Evolutionary conservation across 2,888 invertebrate species (phyloP).

Genomic region (Ceratothoa steindachneri): DNA sequence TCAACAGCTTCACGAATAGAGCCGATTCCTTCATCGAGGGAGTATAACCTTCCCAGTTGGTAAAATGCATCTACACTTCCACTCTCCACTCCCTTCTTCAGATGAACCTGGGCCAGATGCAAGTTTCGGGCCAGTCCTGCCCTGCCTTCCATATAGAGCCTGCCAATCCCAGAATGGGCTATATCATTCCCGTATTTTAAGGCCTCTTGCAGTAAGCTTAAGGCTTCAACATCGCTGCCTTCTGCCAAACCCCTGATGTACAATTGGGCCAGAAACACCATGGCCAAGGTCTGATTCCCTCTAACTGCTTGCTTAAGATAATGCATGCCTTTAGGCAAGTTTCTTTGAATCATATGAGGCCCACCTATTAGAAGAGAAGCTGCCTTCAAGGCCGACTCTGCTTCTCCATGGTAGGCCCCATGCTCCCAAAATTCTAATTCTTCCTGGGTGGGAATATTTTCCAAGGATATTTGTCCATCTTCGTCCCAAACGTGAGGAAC

Average conservation of each 20-base stretch:
- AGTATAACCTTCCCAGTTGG: constrained; percentile 23
- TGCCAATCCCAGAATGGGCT: constrained; percentile 27
- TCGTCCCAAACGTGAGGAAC: constrained; percentile 23
- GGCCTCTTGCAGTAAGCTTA: constrained; percentile 22
- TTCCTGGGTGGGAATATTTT: constrained; percentile 21
- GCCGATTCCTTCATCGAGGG: background rate
- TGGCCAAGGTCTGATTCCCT: constrained; percentile 23
- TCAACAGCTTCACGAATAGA: constrained; percentile 5
- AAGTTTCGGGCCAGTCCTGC: constrained; percentile 18
- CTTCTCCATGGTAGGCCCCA: constrained; percentile 17
- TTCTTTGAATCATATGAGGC: constrained; percentile 6
- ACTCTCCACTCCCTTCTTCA: constrained; percentile 19
- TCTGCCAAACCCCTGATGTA: constrained; percentile 3
- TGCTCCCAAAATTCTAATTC: constrained; percentile 27
- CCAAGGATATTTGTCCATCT: constrained; percentile 9
- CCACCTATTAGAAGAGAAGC: constrained; percentile 20
- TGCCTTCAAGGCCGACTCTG: constrained; percentile 25
- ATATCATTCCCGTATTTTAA: constrained; percentile 20
- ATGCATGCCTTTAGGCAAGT: constrained; percentile 7
- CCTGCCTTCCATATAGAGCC: constrained; percentile 25
- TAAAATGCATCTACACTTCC: constrained; percentile 32
- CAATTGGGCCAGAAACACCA: constrained; percentile 30
- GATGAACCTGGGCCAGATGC: constrained; percentile 19
- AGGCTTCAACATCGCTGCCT: constrained; percentile 15
- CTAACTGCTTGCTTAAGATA: constrained; percentile 24